Evolutionary conservation across 2,888 invertebrate genomes (phyloP).

Genomic region (Heliconius sara): DNA sequence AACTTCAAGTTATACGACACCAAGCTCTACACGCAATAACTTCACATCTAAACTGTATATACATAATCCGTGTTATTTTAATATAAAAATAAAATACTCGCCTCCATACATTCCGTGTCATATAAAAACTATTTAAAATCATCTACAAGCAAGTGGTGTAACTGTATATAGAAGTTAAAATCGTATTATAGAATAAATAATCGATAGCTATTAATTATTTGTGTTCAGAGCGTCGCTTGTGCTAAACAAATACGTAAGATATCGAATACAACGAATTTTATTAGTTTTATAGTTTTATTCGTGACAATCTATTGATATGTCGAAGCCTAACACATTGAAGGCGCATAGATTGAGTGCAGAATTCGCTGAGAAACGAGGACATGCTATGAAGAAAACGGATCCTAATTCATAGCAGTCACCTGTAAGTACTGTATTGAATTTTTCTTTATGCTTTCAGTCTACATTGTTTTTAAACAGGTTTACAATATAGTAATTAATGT

Average conservation of each 20-base stretch:
- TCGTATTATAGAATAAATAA: constrained; percentile 66
- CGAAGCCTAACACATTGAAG: constrained; percentile 78
- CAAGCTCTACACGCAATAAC: constrained; percentile 76
- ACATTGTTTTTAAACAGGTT: neutral
- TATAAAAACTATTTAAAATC: constrained; percentile 45
- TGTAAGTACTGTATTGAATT: constrained; percentile 63
- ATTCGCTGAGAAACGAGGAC: constrained; percentile 76
- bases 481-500: neutral
- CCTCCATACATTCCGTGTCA: constrained; percentile 76
- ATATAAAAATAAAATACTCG: constrained; percentile 66
- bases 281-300: constrained; percentile 57
- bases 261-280: constrained; percentile 51
- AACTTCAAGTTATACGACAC: constrained; percentile 70
- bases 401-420: constrained; percentile 81
- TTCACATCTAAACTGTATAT: constrained; percentile 78
- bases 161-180: constrained; percentile 29
- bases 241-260: constrained; percentile 58
- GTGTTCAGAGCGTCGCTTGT: constrained; percentile 70
- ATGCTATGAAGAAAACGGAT: constrained; percentile 73
- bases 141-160: constrained; percentile 34
- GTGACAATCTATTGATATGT: constrained; percentile 64
- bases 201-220: constrained; percentile 83
- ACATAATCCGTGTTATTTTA: constrained; percentile 75
- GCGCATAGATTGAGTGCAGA: constrained; percentile 81
- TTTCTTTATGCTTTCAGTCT: constrained; percentile 28